Evolutionary conservation across 2,888 invertebrate genomes (phyloP).

Genomic region (Lycophotia porphyrea): DNA sequence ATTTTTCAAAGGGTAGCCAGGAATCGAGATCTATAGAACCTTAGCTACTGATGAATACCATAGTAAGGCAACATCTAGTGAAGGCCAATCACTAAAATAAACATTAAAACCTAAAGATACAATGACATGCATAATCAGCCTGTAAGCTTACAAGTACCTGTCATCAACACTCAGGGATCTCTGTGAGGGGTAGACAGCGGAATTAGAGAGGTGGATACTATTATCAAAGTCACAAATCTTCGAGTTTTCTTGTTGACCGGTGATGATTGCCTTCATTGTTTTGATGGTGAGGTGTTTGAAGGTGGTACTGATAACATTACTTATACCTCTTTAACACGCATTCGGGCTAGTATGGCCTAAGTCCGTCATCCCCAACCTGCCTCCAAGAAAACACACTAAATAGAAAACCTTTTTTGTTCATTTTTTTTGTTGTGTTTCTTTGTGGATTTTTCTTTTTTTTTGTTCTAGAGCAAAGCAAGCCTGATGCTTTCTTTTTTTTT

Average conservation of each 20-base stretch:
- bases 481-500: neutral
- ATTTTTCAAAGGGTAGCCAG: too few species aligned
- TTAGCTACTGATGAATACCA: neutral
- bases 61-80: neutral
- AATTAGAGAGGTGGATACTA: too few species aligned
- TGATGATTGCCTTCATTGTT: neutral
- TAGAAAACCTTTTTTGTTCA: too few species aligned
- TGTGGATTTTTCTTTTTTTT: too few species aligned
- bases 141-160: too few species aligned
- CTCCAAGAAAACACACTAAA: neutral
- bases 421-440: too few species aligned
- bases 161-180: too few species aligned
- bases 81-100: neutral
- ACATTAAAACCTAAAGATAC: too few species aligned
- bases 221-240: neutral
- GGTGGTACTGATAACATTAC: neutral
- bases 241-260: rapidly evolving
- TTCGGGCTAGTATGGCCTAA: neutral
- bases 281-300: neutral
- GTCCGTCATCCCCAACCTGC: neutral
- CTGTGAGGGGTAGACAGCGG: too few species aligned
- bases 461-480: neutral
- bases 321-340: neutral
- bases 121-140: too few species aligned
- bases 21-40: too few species aligned